These are phyloP conservation scores for Cebidichthys violaceus DNA, from an alignment of 2,113 vertebrate species.

Conservation along the genomic window DNA sequence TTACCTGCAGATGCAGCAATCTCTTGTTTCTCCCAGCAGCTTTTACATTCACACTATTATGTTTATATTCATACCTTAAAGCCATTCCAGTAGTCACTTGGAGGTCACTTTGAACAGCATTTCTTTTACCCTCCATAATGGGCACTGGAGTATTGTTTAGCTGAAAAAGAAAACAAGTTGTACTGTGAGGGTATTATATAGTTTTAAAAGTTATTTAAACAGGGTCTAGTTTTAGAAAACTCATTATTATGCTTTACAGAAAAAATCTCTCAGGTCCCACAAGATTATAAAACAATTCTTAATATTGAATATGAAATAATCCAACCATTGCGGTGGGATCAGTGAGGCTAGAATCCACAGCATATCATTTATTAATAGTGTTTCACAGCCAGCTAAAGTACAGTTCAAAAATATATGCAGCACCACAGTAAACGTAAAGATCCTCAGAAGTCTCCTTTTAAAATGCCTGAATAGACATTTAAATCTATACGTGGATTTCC, in stretches of 20 bases:
- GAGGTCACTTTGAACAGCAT: constrained; percentile 41
- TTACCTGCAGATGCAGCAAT: constrained; percentile 29
- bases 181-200: background rate
- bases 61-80: constrained; percentile 58
- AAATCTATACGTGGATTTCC: constrained; percentile 36
- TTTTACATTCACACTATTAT: constrained; percentile 38
- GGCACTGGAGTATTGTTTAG: constrained; percentile 12
- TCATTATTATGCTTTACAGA: constrained; percentile 41
- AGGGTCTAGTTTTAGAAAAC: constrained; percentile 36
- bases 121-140: constrained; percentile 27
- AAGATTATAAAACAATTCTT: constrained; percentile 34
- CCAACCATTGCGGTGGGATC: constrained; percentile 46
- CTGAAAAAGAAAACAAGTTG: constrained; percentile 37
- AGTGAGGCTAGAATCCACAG: constrained; percentile 52
- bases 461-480: constrained; percentile 39
- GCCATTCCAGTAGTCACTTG: constrained; percentile 34
- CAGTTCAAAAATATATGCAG: constrained; percentile 46
- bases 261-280: background rate
- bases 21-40: constrained; percentile 19
- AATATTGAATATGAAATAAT: constrained; percentile 38
- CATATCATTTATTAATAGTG: constrained; percentile 68
- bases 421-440: constrained; percentile 31
- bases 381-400: constrained; percentile 46
- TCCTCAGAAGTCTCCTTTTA: constrained; percentile 2
- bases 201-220: constrained; percentile 34